These are phyloP conservation scores for Sebastes oblongus DNA, from an alignment of 2,797 vertebrate genomes.

Conservation along the genomic window DNA sequence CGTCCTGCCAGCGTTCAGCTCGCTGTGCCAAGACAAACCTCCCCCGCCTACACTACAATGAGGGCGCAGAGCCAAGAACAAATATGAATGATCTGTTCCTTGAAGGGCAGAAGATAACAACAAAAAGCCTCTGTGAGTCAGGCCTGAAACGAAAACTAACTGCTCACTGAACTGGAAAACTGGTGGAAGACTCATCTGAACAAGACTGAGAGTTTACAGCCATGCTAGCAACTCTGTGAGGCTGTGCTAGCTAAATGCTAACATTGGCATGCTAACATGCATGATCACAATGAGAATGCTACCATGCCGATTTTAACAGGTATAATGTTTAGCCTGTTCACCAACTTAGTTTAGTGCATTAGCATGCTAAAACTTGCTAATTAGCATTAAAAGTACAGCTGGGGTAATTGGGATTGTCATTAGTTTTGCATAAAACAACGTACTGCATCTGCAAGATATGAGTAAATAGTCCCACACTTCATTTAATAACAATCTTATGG, in stretches of 20 bases:
- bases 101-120: conserved; percentile 14
- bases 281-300: neutral
- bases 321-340: neutral
- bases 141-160: neutral
- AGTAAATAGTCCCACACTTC: neutral
- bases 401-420: neutral
- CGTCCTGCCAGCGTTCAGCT: neutral
- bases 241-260: neutral
- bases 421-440: neutral
- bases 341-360: neutral
- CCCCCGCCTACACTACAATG: conserved; percentile 1
- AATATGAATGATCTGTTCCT: conserved; percentile 2
- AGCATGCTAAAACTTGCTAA: neutral
- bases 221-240: neutral
- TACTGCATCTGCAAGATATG: neutral
- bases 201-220: neutral
- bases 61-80: conserved; percentile 7
- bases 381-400: neutral
- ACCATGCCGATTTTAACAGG: neutral
- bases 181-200: neutral
- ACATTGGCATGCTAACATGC: neutral
- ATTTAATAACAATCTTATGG: neutral
- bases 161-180: neutral
- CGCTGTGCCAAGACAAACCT: conserved; percentile 15
- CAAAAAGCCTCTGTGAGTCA: neutral